phyloP scores from a whole-genome alignment of 1,140 invertebrate species.

The Physella acuta region DNA sequence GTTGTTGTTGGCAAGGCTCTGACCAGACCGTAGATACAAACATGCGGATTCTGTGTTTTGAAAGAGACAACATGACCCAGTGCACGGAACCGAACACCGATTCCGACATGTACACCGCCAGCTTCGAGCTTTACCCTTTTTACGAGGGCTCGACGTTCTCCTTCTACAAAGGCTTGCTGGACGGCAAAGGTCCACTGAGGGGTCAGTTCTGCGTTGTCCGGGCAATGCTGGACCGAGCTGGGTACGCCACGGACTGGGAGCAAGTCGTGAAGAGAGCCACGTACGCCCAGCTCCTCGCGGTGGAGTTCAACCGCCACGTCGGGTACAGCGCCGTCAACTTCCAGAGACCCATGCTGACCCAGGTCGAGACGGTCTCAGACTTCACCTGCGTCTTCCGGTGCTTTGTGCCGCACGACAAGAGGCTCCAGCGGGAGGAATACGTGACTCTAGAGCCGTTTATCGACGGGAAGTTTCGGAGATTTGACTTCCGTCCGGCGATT shows the following conservation, averaged over 20 bases:
- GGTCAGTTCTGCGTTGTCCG: constrained; percentile 32
- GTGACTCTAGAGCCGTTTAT: constrained; percentile 33
- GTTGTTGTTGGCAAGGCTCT: too few relatives aligned
- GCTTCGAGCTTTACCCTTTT: constrained; percentile 33
- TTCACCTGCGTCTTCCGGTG: constrained; percentile 20
- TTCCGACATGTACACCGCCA: constrained; percentile 26
- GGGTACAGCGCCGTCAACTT: constrained; percentile 20
- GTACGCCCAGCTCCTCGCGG: constrained; percentile 12
- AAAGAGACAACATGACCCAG: constrained; percentile 32
- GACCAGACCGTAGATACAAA: too few relatives aligned
- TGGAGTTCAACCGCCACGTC: constrained; percentile 22
- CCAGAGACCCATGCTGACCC: constrained; percentile 22
- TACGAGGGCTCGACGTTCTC: not conserved
- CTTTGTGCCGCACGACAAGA: constrained; percentile 30
- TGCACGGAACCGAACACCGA: constrained; percentile 15
- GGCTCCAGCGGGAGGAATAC: constrained; percentile 22
- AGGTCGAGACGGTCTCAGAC: constrained; percentile 30
- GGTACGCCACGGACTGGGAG: constrained; percentile 12
- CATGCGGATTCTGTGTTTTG: constrained; percentile 27
- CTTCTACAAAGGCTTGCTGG: constrained; percentile 24
- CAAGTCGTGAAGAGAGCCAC: constrained; percentile 1
- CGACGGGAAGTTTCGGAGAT: constrained; percentile 30
- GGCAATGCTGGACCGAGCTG: constrained; percentile 17
- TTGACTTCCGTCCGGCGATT: constrained; percentile 6
- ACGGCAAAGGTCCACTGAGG: constrained; percentile 30